Evolutionary conservation across 2,888 invertebrate species (phyloP).

Genomic region (Drosophila tripunctata): DNA sequence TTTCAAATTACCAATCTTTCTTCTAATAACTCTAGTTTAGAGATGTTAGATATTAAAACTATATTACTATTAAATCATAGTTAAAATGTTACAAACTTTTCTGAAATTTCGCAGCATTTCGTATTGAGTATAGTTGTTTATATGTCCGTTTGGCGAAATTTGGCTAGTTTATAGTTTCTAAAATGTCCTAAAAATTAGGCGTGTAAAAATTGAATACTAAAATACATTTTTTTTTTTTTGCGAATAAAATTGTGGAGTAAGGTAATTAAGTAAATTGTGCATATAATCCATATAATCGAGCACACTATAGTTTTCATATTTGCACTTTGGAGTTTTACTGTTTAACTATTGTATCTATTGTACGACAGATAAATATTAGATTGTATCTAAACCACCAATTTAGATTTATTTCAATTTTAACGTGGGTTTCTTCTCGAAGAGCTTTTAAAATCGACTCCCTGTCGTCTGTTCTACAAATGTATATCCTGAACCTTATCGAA

Average conservation of each 20-base stretch:
- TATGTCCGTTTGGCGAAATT: neutral
- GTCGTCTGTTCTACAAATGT: neutral
- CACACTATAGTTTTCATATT: neutral
- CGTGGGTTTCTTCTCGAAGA: conserved; percentile 2
- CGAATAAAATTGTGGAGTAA: too few species aligned
- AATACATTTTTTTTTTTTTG: too few species aligned
- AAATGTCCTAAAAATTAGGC: neutral
- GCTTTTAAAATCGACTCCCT: neutral
- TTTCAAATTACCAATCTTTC: too few species aligned
- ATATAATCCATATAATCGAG: neutral
- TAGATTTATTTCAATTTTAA: conserved; percentile 1
- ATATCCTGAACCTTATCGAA: neutral
- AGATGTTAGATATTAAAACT: neutral
- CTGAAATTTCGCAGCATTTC: neutral
- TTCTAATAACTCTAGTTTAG: neutral
- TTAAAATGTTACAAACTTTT: too few species aligned
- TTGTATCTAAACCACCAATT: neutral
- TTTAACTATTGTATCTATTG: neutral
- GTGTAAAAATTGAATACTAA: neutral
- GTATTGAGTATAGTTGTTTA: neutral
- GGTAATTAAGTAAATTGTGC: conserved; percentile 3
- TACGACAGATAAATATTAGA: neutral
- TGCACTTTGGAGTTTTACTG: neutral
- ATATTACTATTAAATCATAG: too few species aligned
- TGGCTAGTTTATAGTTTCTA: neutral